Base-by-base conservation (phyloP, 1,140 invertebrate species). In the Meteorus sp. region DNA sequence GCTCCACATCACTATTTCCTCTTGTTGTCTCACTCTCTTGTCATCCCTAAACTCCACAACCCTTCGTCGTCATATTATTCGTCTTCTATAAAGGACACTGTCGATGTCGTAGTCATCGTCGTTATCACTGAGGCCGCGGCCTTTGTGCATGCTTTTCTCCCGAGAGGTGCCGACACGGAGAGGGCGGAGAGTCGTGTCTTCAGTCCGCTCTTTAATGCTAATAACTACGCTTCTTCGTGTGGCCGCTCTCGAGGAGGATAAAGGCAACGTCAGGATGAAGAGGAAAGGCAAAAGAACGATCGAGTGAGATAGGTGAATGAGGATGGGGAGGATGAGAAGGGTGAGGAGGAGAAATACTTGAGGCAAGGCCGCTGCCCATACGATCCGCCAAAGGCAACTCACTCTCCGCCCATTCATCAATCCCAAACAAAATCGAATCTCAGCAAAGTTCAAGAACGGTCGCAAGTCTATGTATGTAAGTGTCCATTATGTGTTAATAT, bases 71-170 rank as follows among this genome's bases (percentile, higher is more conserved):
- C n/a, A n/a, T n/a, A n/a, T n/a, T n/a, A n/a, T n/a, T n/a, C n/a
- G n/a, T n/a, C n/a, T n/a, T n/a, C n/a, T n/a, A n/a, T n/a, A n/a
- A n/a, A n/a, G n/a, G n/a, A n/a, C n/a, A n/a, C n/a, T n/a, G n/a
- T n/a, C n/a, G n/a, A n/a, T n/a, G n/a, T n/a, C n/a, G n/a, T n/a
- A n/a, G n/a, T n/a, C n/a, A n/a, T n/a, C n/a, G n/a, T n/a, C n/a
- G n/a, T n/a, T n/a, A n/a, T n/a, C n/a, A n/a, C n/a, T n/a, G 63
- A 69, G 63, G 65, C 66, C 67, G 63, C 58, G 63, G 61, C 67
- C 65, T 67, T 51, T 63, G 60, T 43, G 48, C 56, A 64, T 59
- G 56, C 61, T 62, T 23, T 44, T 8, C 20, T 41, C 13, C 22
- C 22, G 23, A 22, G 41, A 56, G 55, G 55, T 57, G 55, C 56